phyloP scores from a whole-genome alignment of 2,113 vertebrate genomes.

The Anhinga anhinga region DNA sequence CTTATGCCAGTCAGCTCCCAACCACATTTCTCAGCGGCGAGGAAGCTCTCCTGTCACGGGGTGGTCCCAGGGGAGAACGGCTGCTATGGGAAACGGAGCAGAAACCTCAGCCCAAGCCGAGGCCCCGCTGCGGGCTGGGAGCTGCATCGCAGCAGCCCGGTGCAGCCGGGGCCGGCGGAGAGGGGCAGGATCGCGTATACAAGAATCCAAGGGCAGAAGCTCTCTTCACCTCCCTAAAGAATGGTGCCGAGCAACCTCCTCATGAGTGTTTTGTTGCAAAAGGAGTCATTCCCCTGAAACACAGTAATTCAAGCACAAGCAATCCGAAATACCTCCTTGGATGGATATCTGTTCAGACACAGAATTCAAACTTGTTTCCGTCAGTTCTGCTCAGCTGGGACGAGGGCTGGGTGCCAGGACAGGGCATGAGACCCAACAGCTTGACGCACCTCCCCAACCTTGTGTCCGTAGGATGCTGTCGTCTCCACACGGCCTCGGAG shows the following conservation, averaged over 20 bases:
- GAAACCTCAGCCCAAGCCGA: not conserved
- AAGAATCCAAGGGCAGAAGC: not conserved
- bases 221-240: not conserved
- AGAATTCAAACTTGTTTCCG: not conserved
- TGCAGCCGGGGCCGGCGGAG: not conserved
- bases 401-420: not conserved
- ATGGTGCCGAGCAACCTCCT: not conserved
- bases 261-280: accelerated
- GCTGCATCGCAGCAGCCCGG: not conserved
- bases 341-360: not conserved
- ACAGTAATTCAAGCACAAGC: not conserved
- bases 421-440: not conserved
- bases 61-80: not conserved
- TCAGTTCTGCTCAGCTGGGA: not conserved
- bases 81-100: not conserved
- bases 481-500: not conserved
- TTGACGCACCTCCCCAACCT: not conserved
- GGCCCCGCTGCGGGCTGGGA: not conserved
- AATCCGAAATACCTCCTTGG: too few relatives aligned
- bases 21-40: accelerated
- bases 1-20: not conserved
- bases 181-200: not conserved
- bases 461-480: not conserved
- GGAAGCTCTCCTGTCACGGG: not conserved
- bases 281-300: not conserved